These are phyloP conservation scores for Cephalopachus bancanus DNA, from an alignment of 2,797 vertebrate genomes.

Conservation along the genomic window DNA sequence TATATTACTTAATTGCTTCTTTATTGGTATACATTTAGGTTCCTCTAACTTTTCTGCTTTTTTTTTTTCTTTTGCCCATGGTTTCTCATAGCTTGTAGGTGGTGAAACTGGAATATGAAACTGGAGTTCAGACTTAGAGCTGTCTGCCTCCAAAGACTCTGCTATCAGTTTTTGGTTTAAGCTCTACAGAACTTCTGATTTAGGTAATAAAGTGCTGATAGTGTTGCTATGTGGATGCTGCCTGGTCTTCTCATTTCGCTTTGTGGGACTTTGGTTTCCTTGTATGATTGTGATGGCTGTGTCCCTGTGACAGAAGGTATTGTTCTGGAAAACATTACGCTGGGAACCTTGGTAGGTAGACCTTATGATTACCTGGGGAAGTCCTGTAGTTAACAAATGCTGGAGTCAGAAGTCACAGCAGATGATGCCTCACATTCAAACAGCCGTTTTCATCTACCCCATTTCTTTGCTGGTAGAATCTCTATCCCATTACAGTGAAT, in stretches of 20 bases:
- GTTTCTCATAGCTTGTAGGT: not conserved
- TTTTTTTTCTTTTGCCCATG: not conserved
- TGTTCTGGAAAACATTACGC: not conserved
- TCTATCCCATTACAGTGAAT: not conserved
- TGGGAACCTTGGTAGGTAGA: not conserved
- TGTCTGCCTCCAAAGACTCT: not conserved
- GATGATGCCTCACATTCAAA: not conserved
- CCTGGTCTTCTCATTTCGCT: not conserved
- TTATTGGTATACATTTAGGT: constrained; percentile 34
- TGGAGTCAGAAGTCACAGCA: constrained; percentile 9
- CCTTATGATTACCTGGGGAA: constrained; percentile 49
- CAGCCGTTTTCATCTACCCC: not conserved
- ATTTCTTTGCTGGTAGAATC: not conserved
- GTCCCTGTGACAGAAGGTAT: not conserved
- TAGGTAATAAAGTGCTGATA: not conserved
- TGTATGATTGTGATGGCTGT: not conserved
- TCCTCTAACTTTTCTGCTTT: not conserved
- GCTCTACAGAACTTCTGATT: not conserved
- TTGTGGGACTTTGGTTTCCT: not conserved
- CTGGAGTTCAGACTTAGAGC: not conserved
- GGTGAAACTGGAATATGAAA: constrained; percentile 26
- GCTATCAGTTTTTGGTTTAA: not conserved
- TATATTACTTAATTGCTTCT: constrained; percentile 36
- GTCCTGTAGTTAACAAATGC: constrained; percentile 4
- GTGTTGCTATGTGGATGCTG: not conserved